These are phyloP conservation scores for Drosophila engyochracea DNA, from an alignment of 2,888 invertebrate genomes.

Conservation along the genomic window DNA sequence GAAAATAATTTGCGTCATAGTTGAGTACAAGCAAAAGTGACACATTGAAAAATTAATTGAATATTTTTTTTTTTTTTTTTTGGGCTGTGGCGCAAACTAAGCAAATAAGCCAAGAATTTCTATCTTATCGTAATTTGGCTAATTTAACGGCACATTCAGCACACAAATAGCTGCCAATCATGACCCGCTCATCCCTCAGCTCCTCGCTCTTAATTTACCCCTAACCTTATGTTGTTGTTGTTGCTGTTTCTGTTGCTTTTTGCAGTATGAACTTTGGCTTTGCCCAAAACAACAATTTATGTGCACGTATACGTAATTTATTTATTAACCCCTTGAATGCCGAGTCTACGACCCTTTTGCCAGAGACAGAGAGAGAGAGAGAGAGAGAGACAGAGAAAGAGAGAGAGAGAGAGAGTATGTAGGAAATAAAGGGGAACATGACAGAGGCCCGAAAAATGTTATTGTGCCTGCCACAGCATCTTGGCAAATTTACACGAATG, in stretches of 20 bases:
- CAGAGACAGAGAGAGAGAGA: background rate
- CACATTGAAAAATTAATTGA: slow-evolving; percentile 50
- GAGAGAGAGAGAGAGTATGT: background rate
- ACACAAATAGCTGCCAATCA: slow-evolving; percentile 76
- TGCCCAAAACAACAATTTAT: slow-evolving; percentile 70
- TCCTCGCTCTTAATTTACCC: slow-evolving; percentile 44
- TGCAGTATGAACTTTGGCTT: slow-evolving; percentile 71
- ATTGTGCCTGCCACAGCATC: slow-evolving; percentile 61
- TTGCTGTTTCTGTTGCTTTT: slow-evolving; percentile 15
- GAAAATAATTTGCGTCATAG: slow-evolving; percentile 5
- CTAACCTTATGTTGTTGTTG: slow-evolving; percentile 36
- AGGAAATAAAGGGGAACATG: slow-evolving; percentile 19
- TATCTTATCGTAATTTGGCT: slow-evolving; percentile 66
- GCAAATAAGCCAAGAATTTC: slow-evolving; percentile 37
- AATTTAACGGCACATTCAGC: slow-evolving; percentile 74
- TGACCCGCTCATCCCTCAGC: slow-evolving; percentile 9
- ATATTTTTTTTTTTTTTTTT: slow-evolving; percentile 8
- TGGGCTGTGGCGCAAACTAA: slow-evolving; percentile 26
- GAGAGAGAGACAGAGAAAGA: background rate
- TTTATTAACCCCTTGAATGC: slow-evolving; percentile 78
- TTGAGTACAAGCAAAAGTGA: slow-evolving; percentile 14
- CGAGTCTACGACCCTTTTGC: slow-evolving; percentile 14
- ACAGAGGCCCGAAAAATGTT: slow-evolving; percentile 40
- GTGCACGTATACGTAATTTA: slow-evolving; percentile 82
- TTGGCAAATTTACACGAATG: slow-evolving; percentile 73